Base-by-base conservation (phyloP, 2,888 invertebrate genomes). In the Desoria tigrina region DNA sequence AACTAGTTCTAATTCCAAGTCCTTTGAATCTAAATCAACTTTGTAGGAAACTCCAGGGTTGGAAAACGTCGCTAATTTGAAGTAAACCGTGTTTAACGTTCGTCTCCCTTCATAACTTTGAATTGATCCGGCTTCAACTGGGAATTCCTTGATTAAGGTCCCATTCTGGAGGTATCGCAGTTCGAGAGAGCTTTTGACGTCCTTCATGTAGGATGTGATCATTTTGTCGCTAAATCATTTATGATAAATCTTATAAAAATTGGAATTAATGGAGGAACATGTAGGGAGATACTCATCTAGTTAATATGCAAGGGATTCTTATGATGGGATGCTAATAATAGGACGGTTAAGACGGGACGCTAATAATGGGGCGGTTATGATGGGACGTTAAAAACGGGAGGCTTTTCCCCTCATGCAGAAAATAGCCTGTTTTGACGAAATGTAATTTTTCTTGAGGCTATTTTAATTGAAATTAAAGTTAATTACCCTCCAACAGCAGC, bases 161-260 rank as follows among this genome's bases (percentile, higher is more conserved):
- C 96, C 97, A 14, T 86, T 84, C 61, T 82, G 81, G 75, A 93
- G 81, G 72, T 86, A 86, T 81, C 91, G 88, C 7, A 96, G 83
- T 82, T 92, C 90, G 51, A 97, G 83, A 2, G 89, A 86, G 80
- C 89, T 91, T 92, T 95, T 95, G 14, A 96, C 97, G 84, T 98
- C 94, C 78, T 90, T 87, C 66, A 96, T 86, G 79, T 96, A 98
- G 79, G 90, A 90, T 37, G 93, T 82, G 58, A 96, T 85, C 37
- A 98, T 83, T 81, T 92, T 90, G 79, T 94, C 87, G n/a, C 71
- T 71, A 32, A 18, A 45, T 42, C 24, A 32, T 1, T 32, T 32
- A 39, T 11, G 39, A 39, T 39, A n/a, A n/a, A n/a, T n/a, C n/a
- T n/a, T n/a, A n/a, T n/a, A n/a, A n/a, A n/a, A n/a, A n/a, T n/a